These are phyloP conservation scores for Scaptomyza hsui DNA, from an alignment of 1,140 invertebrate species.

Conservation along the genomic window DNA sequence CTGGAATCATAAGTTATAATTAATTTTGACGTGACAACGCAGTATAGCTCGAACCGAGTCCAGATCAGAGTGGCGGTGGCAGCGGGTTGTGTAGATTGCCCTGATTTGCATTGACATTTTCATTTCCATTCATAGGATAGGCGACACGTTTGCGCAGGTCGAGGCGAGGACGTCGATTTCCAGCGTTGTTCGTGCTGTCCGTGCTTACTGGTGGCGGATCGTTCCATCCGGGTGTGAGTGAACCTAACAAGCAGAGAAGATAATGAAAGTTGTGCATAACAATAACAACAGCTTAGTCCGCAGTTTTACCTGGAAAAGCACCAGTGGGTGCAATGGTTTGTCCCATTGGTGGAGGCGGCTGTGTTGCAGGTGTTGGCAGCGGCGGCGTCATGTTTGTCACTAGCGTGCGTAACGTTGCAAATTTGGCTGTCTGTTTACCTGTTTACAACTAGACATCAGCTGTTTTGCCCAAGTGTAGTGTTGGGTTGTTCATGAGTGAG, in stretches of 20 bases:
- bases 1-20: conserved; percentile 10
- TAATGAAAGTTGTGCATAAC: not conserved
- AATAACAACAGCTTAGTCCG: not conserved
- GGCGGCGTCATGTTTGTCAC: conserved; percentile 41
- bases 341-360: conserved; percentile 60
- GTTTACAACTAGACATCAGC: conserved; percentile 24
- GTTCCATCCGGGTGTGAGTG: conserved; percentile 78
- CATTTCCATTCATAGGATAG: conserved; percentile 57
- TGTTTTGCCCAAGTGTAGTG: conserved; percentile 8
- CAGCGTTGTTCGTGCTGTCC: conserved; percentile 31
- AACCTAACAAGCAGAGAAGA: conserved; percentile 37
- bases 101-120: conserved; percentile 13
- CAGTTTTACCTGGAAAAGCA: conserved; percentile 56
- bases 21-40: not conserved
- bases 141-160: conserved; percentile 76
- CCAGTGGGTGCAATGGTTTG: conserved; percentile 58
- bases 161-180: conserved; percentile 60
- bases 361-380: conserved; percentile 5
- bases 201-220: conserved; percentile 69
- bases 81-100: conserved; percentile 12
- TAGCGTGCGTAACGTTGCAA: not conserved
- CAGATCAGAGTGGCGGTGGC: conserved; percentile 18
- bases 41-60: too few species aligned
- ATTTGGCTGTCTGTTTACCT: not conserved
- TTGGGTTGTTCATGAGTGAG: too few species aligned